Evolutionary conservation across 2,113 vertebrate genomes (phyloP), one percentile per base, ranked within the genome.

Genomic region (Dissostichus mawsoni): DNA sequence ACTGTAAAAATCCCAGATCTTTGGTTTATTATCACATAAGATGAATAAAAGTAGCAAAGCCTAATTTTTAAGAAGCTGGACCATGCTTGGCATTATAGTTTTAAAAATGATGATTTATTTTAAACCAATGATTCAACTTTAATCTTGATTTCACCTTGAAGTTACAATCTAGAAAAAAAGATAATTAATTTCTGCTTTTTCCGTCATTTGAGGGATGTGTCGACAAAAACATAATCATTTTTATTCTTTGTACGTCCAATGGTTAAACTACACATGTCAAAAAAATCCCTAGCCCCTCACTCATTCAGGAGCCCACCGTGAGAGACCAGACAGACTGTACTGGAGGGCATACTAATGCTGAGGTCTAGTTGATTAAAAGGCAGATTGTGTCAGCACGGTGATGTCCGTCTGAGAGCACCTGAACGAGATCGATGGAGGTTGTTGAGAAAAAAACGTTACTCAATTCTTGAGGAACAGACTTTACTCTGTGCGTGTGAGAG

Each of bases 361-460:
- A 78, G 76, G 63, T 71, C 81, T 63, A 62, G 76, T 73, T 86
- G 67, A 83, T 87, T 78, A 80, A 87, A 82, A 78, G 77, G 44
- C 66, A 47, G 45, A 76, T 68, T 56, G 73, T 78, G 76, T 78
- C 78, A 67, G 58, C 14, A 0, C 4, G 1, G 48, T 33, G 63
- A 79, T 53, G 50, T 57, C 66, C 53, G 69, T 68, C 59, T 51
- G 67, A 69, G 52, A 76, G 73, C 51, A 41, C 55, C 47, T 62
- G 36, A n/a, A 52, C 41, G 44, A 59, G 68, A 76, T 87, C 73
- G 16, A 63, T 85, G 76, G 47, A 50, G 44, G 29, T 2, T 50
- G 56, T 48, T 63, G 17, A 83, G 71, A 59, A 78, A 81, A 53
- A 67, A 44, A 36, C 25, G 66, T 57, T 18, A 58, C 13, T 20